phyloP scores from a whole-genome alignment of 1,140 invertebrate genomes.

The Archivesica marissinica region DNA sequence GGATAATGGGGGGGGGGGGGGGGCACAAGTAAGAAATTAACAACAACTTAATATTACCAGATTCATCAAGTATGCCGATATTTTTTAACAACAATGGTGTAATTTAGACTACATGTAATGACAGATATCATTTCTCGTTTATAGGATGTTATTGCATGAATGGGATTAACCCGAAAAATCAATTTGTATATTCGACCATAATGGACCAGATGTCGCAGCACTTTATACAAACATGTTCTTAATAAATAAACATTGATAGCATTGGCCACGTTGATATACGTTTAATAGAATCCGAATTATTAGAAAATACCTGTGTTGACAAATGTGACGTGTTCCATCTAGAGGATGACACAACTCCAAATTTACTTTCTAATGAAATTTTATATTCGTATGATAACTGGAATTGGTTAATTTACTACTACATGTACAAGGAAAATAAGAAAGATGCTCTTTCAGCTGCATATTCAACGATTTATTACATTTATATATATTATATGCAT shows the following conservation, averaged over 20 bases:
- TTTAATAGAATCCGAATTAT: background rate
- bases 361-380: constrained; percentile 4
- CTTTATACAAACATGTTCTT: background rate
- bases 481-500: background rate
- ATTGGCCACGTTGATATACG: constrained; percentile 16
- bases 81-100: too few species aligned
- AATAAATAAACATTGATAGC: background rate
- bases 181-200: constrained; percentile 3
- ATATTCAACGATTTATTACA: background rate
- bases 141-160: background rate
- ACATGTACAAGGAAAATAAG: background rate
- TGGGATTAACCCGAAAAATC: background rate
- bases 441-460: background rate
- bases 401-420: background rate
- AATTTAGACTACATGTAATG: too few species aligned
- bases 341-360: background rate
- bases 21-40: too few species aligned
- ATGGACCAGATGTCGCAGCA: constrained; percentile 8
- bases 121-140: background rate
- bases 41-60: too few species aligned
- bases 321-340: constrained; percentile 8
- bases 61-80: too few species aligned
- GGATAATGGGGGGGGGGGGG: too few species aligned
- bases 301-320: background rate
- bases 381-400: background rate